phyloP scores from a whole-genome alignment of 1,140 invertebrate genomes.

The Halictus rubicundus region DNA sequence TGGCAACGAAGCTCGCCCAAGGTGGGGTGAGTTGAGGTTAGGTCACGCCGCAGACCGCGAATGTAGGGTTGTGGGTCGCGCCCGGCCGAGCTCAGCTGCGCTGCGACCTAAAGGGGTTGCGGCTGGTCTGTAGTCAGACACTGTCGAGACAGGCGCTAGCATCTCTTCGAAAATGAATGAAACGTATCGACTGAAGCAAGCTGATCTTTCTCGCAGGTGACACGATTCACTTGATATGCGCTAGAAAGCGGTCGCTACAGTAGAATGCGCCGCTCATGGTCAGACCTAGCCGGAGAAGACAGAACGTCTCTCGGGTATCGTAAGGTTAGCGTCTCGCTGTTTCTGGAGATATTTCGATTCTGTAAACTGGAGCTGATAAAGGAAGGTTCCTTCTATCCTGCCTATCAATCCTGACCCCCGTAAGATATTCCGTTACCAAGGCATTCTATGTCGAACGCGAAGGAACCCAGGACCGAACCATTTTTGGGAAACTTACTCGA shows the following conservation, averaged over 20 bases:
- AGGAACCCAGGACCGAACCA: too few relatives aligned
- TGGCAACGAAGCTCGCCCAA: constrained; percentile 53
- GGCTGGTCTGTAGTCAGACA: constrained; percentile 55
- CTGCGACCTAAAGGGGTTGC: constrained; percentile 65
- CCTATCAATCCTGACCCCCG: background rate
- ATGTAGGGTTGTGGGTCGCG: constrained; percentile 81
- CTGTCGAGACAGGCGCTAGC: constrained; percentile 30
- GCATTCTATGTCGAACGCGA: background rate
- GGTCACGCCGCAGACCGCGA: constrained; percentile 74
- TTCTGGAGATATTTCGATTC: background rate
- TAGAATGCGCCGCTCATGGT: constrained; percentile 41
- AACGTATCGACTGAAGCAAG: too few relatives aligned
- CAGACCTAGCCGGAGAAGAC: constrained; percentile 19
- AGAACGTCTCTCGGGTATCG: background rate
- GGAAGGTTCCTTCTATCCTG: too few relatives aligned
- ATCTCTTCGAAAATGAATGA: too few relatives aligned
- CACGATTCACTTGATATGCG: too few relatives aligned
- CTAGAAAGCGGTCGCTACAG: background rate
- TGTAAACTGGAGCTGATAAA: background rate
- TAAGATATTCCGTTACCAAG: too few relatives aligned
- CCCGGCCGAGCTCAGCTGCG: constrained; percentile 77
- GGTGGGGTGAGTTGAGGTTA: constrained; percentile 74
- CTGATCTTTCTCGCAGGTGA: too few relatives aligned
- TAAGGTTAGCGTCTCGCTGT: background rate
- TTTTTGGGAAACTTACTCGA: constrained; percentile 4